Evolutionary conservation across 2,888 invertebrate genomes (phyloP), one percentile per base, ranked within the genome.

Genomic region (Anodontia alba): DNA sequence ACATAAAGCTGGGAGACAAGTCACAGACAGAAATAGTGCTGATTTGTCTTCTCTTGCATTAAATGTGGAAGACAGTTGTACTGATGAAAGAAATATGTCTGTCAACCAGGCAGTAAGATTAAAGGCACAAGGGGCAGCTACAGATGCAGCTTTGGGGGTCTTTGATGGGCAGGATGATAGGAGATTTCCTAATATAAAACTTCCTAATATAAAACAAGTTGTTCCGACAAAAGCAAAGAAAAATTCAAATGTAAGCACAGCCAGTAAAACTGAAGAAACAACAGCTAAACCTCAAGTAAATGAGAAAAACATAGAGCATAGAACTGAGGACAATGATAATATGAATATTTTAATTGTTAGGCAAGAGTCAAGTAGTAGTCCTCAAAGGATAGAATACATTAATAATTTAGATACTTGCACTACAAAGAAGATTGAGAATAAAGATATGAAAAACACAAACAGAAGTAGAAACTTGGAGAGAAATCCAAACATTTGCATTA

Each of bases 401-500:
- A 62, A 62, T 33, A 62, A 62, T 33, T 62, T 62, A 31, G 62
- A 62, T 33, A 33, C 62, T n/a, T n/a, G 17, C 17, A 33, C 31
- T 1, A 33, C 62, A 12, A 62, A 62, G 33, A 62, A 62, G 17
- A 23, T 62, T n/a, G 17, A 62, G 17, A 62, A 62, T 33, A 62
- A 62, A 17, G 62, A 62, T 33, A 62, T 62, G 62, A 62, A 62
- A 17, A 62, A 62, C 23, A 57, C 57, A 10, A 57, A 57, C 29
- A 31, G 33, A 33, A 62, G 20, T 20, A 62, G 62, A 62, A 62
- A 62, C 17, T 1, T 3, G 20, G 62, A 33, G 1, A 62, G 20
- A 7, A 33, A 31, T 33, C 17, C 33, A 20, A 57, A 29, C 29
- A 49, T 10, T 49, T 5, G 5, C 20, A 8, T 20, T 49, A 20